phyloP scores from a whole-genome alignment of 2,113 vertebrate species.

The Nannobrachium achirus region DNA sequence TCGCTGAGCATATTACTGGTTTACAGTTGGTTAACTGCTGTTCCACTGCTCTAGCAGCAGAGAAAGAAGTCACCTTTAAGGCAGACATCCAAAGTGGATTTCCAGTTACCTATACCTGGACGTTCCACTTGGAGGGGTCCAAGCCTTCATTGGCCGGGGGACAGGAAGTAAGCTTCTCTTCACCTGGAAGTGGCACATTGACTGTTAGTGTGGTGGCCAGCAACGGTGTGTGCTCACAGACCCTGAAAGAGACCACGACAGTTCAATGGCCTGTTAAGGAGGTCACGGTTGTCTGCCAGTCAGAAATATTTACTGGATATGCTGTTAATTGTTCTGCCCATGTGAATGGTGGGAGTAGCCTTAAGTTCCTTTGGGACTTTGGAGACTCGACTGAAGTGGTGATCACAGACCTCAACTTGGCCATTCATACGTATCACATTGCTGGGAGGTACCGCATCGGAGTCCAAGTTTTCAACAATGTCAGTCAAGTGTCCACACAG shows the following conservation, averaged over 20 bases:
- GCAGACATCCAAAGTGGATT: slow-evolving; percentile 56
- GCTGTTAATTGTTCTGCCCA: slow-evolving; percentile 54
- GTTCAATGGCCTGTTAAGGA: slow-evolving; percentile 71
- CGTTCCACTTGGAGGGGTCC: slow-evolving; percentile 61
- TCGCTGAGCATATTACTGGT: slow-evolving; percentile 68
- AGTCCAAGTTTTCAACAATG: slow-evolving; percentile 70
- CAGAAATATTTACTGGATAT: slow-evolving; percentile 66
- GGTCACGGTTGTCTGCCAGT: slow-evolving; percentile 53
- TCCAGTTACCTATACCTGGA: slow-evolving; percentile 71
- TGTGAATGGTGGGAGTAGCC: slow-evolving; percentile 58
- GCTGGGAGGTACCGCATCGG: slow-evolving; percentile 61
- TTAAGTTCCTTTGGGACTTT: slow-evolving; percentile 77
- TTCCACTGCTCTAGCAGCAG: slow-evolving; percentile 57
- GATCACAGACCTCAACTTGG: slow-evolving; percentile 33
- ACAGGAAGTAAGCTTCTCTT: slow-evolving; percentile 68
- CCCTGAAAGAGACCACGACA: slow-evolving; percentile 33
- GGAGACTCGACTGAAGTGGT: slow-evolving; percentile 54
- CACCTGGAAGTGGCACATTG: slow-evolving; percentile 63
- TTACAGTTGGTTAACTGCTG: slow-evolving; percentile 71
- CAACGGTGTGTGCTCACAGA: slow-evolving; percentile 69
- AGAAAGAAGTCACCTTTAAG: slow-evolving; percentile 57
- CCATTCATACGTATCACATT: slow-evolving; percentile 62
- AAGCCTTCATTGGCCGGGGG: slow-evolving; percentile 46
- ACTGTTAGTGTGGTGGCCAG: slow-evolving; percentile 67
- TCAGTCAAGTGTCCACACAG: slow-evolving; percentile 65